Conservation (phyloP, 2,113 vertebrate species). For the Lampris megalopsis region DNA sequence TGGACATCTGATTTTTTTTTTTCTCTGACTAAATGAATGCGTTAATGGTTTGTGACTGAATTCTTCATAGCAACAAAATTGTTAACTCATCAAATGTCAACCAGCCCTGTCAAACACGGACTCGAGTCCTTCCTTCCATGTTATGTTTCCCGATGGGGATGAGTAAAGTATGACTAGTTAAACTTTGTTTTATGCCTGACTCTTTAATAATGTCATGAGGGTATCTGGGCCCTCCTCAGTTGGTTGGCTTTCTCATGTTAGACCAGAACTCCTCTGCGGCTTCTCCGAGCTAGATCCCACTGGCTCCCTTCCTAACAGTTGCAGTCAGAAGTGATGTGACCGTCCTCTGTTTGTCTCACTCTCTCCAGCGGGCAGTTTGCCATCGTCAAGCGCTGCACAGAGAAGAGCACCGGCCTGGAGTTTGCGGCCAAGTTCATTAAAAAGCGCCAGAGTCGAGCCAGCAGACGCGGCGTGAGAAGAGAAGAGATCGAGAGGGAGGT, state of each 20-base stretch:
- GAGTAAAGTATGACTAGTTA: too few species aligned
- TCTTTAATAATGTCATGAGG: too few species aligned
- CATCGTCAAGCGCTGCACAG: slow-evolving; percentile 91
- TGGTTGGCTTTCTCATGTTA: background rate
- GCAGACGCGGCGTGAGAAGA: slow-evolving; percentile 89
- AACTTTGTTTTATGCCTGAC: too few species aligned
- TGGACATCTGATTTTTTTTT: too few species aligned
- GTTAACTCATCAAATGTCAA: too few species aligned
- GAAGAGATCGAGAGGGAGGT: slow-evolving; percentile 96
- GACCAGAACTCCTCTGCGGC: background rate
- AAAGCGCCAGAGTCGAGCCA: slow-evolving; percentile 90
- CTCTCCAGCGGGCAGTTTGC: slow-evolving; percentile 94
- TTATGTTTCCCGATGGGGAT: too few species aligned
- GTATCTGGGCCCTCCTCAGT: too few species aligned
- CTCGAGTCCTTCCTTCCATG: too few species aligned
- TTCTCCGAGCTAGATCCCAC: background rate
- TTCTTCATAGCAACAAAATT: too few species aligned
- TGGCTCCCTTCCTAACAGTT: background rate
- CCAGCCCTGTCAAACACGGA: too few species aligned
- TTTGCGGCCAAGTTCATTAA: slow-evolving; percentile 97
- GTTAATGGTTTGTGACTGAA: too few species aligned
- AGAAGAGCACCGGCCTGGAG: slow-evolving; percentile 86
- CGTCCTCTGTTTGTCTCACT: slow-evolving; percentile 40
- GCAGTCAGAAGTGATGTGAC: background rate
- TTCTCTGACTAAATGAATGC: too few species aligned